phyloP scores from a whole-genome alignment of 2,797 vertebrate species.

The Sebastiscus tertius region DNA sequence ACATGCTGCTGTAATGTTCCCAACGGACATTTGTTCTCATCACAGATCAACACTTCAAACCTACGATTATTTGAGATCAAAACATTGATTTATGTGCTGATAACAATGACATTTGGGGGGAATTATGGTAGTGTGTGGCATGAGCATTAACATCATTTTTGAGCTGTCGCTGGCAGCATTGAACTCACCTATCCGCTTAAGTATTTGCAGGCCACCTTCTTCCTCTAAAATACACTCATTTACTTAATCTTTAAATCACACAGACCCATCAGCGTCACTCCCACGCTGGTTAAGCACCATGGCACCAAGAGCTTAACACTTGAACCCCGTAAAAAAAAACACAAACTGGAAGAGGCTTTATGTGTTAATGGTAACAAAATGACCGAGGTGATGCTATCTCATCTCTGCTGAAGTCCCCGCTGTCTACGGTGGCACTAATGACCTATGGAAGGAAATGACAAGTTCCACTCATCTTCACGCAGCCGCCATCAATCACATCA shows the following conservation, averaged over 20 bases:
- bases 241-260: conserved; percentile 13
- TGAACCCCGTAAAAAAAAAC: background rate
- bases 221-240: background rate
- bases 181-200: background rate
- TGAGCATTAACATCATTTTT: background rate
- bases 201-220: background rate
- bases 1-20: background rate
- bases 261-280: background rate
- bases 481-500: conserved; percentile 15
- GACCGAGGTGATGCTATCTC: conserved; percentile 6
- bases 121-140: background rate
- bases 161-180: background rate
- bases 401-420: background rate
- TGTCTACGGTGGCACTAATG: background rate
- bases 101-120: background rate
- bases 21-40: background rate
- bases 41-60: background rate
- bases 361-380: background rate
- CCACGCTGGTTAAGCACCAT: background rate
- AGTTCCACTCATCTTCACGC: conserved; percentile 5
- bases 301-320: background rate
- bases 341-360: background rate
- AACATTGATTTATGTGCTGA: conserved; percentile 1
- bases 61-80: conserved; percentile 4
- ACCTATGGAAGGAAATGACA: conserved; percentile 17